Conservation (phyloP, 1,140 invertebrate species). For the Sitodiplosis mosellana region DNA sequence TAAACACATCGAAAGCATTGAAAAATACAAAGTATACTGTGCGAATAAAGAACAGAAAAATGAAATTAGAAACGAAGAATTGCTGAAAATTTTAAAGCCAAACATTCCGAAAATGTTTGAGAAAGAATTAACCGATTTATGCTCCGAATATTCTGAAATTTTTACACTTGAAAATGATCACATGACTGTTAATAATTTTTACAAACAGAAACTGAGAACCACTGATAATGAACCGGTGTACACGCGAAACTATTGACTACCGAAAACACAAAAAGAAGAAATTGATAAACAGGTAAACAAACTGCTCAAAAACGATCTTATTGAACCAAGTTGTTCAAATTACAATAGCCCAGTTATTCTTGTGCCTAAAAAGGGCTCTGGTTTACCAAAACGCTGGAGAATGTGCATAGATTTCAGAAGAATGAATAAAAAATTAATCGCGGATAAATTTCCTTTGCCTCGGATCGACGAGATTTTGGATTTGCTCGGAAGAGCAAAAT, state of each 20-base stretch:
- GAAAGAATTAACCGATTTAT: not conserved
- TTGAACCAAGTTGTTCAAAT: not conserved
- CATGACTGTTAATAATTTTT: not conserved
- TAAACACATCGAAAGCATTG: not conserved
- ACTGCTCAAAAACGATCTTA: not conserved
- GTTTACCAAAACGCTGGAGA: slow-evolving; percentile 4
- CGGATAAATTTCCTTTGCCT: slow-evolving; percentile 26
- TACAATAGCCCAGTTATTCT: slow-evolving; percentile 7
- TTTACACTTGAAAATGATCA: not conserved
- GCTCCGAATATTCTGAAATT: not conserved
- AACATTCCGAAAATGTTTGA: not conserved
- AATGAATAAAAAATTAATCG: slow-evolving; percentile 2
- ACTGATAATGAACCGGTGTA: not conserved
- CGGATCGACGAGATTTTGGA: slow-evolving; percentile 23
- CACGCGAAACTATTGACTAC: not conserved
- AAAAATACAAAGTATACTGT: not conserved
- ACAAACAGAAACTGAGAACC: not conserved
- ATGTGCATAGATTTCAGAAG: slow-evolving; percentile 7
- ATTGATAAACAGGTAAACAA: not conserved
- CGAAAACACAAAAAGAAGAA: not conserved
- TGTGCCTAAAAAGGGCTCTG: slow-evolving; percentile 1
- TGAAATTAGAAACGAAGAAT: not conserved
- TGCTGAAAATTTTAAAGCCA: not conserved
- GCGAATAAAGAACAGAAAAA: not conserved
- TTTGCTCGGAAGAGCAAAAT: slow-evolving; percentile 13